Conservation (phyloP, 2,797 vertebrate species). For the Enteromius trimaculatus region DNA sequence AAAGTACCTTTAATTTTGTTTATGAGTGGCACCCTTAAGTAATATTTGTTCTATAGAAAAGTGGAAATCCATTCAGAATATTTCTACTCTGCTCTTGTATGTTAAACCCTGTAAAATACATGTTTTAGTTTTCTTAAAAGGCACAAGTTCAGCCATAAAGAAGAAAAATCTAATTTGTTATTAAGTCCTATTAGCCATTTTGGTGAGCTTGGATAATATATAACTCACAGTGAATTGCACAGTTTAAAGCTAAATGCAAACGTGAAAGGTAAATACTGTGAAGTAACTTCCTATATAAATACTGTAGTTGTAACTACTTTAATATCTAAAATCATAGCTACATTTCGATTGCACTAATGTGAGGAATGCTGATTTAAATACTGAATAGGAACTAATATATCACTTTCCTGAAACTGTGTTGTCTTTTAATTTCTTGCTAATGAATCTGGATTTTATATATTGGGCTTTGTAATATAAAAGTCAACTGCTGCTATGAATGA, state of each 20-base stretch:
- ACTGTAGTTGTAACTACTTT: slow-evolving; percentile 32
- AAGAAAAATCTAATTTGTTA: slow-evolving; percentile 62
- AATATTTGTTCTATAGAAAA: slow-evolving; percentile 54
- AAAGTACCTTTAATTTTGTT: slow-evolving; percentile 5
- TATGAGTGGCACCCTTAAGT: slow-evolving; percentile 30
- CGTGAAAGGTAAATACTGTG: slow-evolving; percentile 14
- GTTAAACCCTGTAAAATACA: slow-evolving; percentile 72
- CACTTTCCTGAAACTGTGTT: neutral
- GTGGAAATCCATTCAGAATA: slow-evolving; percentile 60
- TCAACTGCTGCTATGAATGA: neutral
- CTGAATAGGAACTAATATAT: neutral
- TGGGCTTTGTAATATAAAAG: slow-evolving; percentile 13
- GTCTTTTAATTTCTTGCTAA: neutral
- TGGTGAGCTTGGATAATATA: slow-evolving; percentile 42
- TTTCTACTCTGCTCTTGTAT: slow-evolving; percentile 64
- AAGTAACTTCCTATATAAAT: slow-evolving; percentile 27
- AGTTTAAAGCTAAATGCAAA: slow-evolving; percentile 45
- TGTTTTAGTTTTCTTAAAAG: slow-evolving; percentile 70
- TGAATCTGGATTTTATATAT: neutral
- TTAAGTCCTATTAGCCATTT: slow-evolving; percentile 44
- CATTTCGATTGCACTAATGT: slow-evolving; percentile 13
- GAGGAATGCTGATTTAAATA: neutral
- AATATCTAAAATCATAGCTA: slow-evolving; percentile 14
- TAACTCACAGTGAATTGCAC: slow-evolving; percentile 49
- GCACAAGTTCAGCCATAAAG: slow-evolving; percentile 78